A percentile compares a stretch with the other conserved stretches of the same genome.
Conservation (phyloP, 2,888 invertebrate genomes). For the Agonopterix subpropinquella region DNA sequence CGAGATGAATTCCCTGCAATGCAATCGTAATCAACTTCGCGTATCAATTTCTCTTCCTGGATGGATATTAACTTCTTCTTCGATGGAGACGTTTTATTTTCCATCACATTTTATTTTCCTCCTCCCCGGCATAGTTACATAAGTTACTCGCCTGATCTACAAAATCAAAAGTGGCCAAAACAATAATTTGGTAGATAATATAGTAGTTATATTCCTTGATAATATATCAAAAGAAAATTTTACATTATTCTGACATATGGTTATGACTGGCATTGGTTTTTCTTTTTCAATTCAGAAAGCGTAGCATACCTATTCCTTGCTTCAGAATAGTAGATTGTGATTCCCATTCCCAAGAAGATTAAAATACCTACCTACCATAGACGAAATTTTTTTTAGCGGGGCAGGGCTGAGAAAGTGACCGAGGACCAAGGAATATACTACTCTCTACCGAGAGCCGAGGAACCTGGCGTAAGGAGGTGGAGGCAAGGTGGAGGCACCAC, state of each 20-base stretch:
- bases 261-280: not conserved
- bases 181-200: constrained; percentile 39
- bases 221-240: constrained; percentile 29
- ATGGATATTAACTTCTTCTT: constrained; percentile 56
- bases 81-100: constrained; percentile 62
- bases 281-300: not conserved
- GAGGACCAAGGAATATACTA: too few relatives aligned
- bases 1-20: constrained; percentile 26
- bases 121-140: constrained; percentile 58
- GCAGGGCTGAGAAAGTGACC: too few relatives aligned
- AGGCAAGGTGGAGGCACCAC: too few relatives aligned
- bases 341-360: too few relatives aligned
- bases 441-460: too few relatives aligned
- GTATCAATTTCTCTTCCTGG: constrained; percentile 54
- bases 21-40: constrained; percentile 48
- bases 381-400: too few relatives aligned
- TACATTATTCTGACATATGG: constrained; percentile 41
- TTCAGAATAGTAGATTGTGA: too few relatives aligned
- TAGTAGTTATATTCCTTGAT: too few relatives aligned
- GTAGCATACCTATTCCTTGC: too few relatives aligned
- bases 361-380: too few relatives aligned
- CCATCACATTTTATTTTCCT: constrained; percentile 70
- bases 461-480: too few relatives aligned
- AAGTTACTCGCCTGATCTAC: constrained; percentile 23
- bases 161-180: constrained; percentile 23